A percentile compares a stretch with the other conserved stretches of the same genome.
These are phyloP conservation scores for Pseudorectes ferrugineus DNA, from an alignment of 2,113 vertebrate genomes.

Conservation along the genomic window DNA sequence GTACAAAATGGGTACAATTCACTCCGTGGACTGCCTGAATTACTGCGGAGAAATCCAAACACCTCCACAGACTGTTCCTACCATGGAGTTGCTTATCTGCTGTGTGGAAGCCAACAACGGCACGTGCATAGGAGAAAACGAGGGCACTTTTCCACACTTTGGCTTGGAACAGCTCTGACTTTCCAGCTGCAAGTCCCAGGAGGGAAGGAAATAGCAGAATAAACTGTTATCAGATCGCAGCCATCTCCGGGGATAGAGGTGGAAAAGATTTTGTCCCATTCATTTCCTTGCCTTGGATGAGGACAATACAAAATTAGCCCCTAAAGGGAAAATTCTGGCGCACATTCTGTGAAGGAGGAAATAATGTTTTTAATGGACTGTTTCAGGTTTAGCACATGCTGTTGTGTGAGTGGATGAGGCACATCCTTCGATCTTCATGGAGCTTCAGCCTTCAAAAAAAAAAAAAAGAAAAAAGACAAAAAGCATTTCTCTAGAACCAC, in stretches of 20 bases:
- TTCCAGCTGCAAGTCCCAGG: neutral
- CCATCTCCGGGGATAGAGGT: neutral
- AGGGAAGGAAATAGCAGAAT: neutral
- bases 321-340: neutral
- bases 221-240: neutral
- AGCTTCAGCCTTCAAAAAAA: neutral
- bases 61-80: rapidly evolving
- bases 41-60: neutral
- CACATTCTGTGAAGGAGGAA: neutral
- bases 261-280: neutral
- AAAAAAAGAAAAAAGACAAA: neutral
- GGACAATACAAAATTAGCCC: neutral
- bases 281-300: neutral
- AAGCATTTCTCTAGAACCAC: neutral
- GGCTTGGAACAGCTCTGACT: neutral
- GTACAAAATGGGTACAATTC: neutral
- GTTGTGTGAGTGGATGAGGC: neutral
- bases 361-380: neutral
- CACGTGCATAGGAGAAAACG: rapidly evolving
- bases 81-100: neutral
- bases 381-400: neutral
- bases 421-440: neutral
- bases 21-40: neutral
- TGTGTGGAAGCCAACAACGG: neutral
- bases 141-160: neutral